These are phyloP conservation scores for Muraenolepis orangiensis DNA, from an alignment of 2,797 vertebrate species.

Conservation along the genomic window DNA sequence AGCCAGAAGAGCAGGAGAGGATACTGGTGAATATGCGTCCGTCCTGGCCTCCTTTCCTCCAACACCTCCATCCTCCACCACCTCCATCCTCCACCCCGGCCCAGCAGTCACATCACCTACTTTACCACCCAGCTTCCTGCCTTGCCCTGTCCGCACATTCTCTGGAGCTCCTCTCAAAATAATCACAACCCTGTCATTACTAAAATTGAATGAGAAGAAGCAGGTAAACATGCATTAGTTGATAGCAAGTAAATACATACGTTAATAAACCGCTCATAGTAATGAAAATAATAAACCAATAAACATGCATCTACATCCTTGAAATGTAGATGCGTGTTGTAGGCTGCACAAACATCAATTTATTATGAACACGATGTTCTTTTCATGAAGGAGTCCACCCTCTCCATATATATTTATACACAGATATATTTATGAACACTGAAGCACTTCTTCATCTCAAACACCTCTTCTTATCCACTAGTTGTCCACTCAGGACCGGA, in stretches of 20 bases:
- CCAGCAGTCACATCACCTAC: slow-evolving; percentile 69
- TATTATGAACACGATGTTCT: not conserved
- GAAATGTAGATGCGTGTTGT: not conserved
- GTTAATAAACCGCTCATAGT: too few species aligned
- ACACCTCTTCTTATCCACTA: slow-evolving; percentile 20
- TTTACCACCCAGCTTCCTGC: slow-evolving; percentile 64
- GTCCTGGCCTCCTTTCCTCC: slow-evolving; percentile 67
- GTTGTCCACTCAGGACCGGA: slow-evolving; percentile 33
- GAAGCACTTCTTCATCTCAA: slow-evolving; percentile 8
- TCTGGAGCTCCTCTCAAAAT: not conserved
- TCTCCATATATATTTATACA: not conserved
- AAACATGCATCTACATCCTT: not conserved
- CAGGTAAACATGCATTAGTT: not conserved
- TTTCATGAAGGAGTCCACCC: not conserved
- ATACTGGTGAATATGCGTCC: slow-evolving; percentile 61
- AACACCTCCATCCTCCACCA: slow-evolving; percentile 46
- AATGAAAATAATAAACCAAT: not conserved
- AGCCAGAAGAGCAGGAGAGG: slow-evolving; percentile 50
- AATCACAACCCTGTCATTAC: not conserved
- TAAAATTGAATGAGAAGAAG: not conserved
- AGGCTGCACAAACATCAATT: not conserved
- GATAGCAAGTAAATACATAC: too few species aligned
- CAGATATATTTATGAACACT: not conserved
- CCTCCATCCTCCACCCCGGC: slow-evolving; percentile 38
- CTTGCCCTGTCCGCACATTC: slow-evolving; percentile 6